Evolutionary conservation across 1,140 invertebrate genomes (phyloP), one percentile per base, ranked within the genome.

Genomic region (Pygmarrhopalites habei): DNA sequence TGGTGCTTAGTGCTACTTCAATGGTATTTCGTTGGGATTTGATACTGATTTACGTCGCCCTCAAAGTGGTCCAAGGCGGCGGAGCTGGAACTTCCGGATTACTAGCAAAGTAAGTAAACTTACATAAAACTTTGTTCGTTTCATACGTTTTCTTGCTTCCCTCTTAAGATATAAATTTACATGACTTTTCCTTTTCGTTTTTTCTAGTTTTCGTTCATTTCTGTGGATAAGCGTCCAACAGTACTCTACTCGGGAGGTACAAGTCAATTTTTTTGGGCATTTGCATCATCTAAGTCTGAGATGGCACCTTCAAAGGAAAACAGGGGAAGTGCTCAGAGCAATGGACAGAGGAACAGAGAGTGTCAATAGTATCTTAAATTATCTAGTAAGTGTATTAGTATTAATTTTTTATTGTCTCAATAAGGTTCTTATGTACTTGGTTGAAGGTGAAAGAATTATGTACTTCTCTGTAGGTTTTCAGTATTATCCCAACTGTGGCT

Each of bases 201-300:
- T n/a, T n/a, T n/a, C n/a, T n/a, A n/a, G n/a, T n/a, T n/a, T n/a
- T n/a, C n/a, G n/a, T n/a, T n/a, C n/a, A 3, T 77, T 82, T 59
- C 71, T 85, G 17, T 85, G 84, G 84, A 82, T 84, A 64, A 74
- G 75, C 52, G 80, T 85, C 21, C 79, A 83, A 61, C 83, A 85
- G 72, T 84, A 79, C 65, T 84, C 83, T 1, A 82, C 81, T 0
- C 72, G 79, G 60, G 75, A 80, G 72, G 76, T 83, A 29, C 77
- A 83, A 69, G 76, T 77, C 10, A 64, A 77, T 52, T 75, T 83
- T 14, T 82, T 81, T 72, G 65, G 61, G 30, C 82, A 83, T 72
- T 70, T 83, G 23, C 82, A 82, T 66, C 74, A 75, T 41, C 62
- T 76, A 35, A 73, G 79, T 75, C 71, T 74, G 60, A 64, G 72